A percentile compares a stretch with the other conserved stretches of the same genome.
These are phyloP conservation scores for Steromphala cineraria DNA, from an alignment of 2,888 invertebrate species.

Conservation along the genomic window DNA sequence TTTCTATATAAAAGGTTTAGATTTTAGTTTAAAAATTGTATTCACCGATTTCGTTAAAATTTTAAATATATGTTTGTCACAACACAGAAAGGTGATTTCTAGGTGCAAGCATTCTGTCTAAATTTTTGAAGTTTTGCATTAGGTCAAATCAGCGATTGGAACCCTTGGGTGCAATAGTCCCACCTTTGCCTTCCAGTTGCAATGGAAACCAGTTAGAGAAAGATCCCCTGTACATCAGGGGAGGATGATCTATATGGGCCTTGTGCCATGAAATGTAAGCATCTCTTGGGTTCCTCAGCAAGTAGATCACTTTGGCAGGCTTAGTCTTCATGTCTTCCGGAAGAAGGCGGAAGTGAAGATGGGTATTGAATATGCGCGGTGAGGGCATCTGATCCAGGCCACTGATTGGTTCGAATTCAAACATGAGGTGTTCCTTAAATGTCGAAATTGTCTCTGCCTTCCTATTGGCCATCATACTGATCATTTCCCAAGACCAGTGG, in stretches of 20 bases:
- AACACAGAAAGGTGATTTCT: too few relatives aligned
- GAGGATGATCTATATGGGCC: neutral
- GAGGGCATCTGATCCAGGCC: neutral
- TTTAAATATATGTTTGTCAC: too few relatives aligned
- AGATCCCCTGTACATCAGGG: neutral
- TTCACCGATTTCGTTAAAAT: too few relatives aligned
- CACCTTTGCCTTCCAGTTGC: neutral
- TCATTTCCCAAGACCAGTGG: neutral
- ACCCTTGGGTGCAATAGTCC: neutral
- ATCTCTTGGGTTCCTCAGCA: neutral
- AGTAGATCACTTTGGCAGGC: neutral
- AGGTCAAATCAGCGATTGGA: too few relatives aligned
- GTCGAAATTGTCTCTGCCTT: neutral
- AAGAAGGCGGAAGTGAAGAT: neutral
- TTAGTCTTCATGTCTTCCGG: neutral
- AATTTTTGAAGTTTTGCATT: too few relatives aligned
- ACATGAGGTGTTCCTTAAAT: neutral
- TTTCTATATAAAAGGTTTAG: too few relatives aligned
- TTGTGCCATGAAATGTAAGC: neutral
- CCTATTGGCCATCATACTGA: neutral
- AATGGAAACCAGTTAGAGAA: neutral
- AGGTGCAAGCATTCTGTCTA: too few relatives aligned
- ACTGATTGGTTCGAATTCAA: neutral
- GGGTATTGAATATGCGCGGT: neutral
- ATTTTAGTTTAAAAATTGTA: too few relatives aligned